A percentile compares a stretch with the other conserved stretches of the same genome.
Conservation (phyloP, 2,113 vertebrate genomes). For the Etheostoma cragini region DNA sequence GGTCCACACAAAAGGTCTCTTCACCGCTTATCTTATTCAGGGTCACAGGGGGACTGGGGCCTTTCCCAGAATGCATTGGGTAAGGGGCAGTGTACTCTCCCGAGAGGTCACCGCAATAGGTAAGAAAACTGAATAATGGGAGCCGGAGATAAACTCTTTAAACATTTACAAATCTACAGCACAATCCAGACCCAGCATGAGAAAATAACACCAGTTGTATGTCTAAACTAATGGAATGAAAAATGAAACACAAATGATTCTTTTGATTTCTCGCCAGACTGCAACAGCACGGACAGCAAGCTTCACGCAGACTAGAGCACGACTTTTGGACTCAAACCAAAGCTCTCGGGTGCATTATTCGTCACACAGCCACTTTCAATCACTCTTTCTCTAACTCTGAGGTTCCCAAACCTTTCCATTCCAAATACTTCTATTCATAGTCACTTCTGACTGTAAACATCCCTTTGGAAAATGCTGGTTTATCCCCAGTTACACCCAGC, state of each 20-base stretch:
- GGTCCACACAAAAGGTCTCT: constrained; percentile 1
- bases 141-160: constrained; percentile 11
- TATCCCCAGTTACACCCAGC: constrained; percentile 13
- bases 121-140: constrained; percentile 29
- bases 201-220: constrained; percentile 16
- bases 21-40: constrained; percentile 22
- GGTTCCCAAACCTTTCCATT: constrained; percentile 20
- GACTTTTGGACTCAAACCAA: constrained; percentile 49
- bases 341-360: constrained; percentile 18
- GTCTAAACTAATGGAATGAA: constrained; percentile 24
- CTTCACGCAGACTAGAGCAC: constrained; percentile 21
- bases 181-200: constrained; percentile 8
- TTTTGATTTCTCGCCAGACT: constrained; percentile 32
- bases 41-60: constrained; percentile 8
- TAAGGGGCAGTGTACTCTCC: constrained; percentile 1
- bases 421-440: background rate
- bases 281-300: constrained; percentile 2
- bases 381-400: constrained; percentile 1
- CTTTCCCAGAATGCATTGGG: constrained; percentile 35
- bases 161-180: constrained; percentile 7
- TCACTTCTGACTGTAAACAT: background rate
- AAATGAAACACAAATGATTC: constrained; percentile 22
- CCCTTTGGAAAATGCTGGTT: background rate
- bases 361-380: constrained; percentile 18
- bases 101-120: constrained; percentile 17